Conservation (phyloP, 2,797 vertebrate species). For the Sebastes paucispinis region DNA sequence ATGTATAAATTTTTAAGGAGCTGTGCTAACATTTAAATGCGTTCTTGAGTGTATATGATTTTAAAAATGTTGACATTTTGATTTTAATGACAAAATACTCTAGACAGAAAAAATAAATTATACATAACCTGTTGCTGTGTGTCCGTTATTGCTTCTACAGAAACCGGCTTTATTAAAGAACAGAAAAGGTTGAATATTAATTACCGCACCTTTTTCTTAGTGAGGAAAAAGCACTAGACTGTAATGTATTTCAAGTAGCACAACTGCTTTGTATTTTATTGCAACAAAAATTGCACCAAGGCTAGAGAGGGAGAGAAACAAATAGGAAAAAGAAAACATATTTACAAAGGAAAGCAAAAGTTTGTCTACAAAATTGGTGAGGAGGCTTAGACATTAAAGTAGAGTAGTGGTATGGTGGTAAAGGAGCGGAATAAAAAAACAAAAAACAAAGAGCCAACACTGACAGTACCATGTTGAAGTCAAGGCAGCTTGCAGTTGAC, state of each 20-base stretch:
- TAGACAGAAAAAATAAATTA: slow-evolving; percentile 85
- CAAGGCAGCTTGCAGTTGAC: slow-evolving; percentile 83
- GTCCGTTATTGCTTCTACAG: neutral
- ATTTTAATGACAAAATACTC: slow-evolving; percentile 88
- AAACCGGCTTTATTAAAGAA: no score
- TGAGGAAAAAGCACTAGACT: slow-evolving; percentile 15
- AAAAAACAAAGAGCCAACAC: slow-evolving; percentile 44
- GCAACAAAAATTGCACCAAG: slow-evolving; percentile 83
- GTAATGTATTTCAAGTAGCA: slow-evolving; percentile 79
- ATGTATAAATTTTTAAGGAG: slow-evolving; percentile 96
- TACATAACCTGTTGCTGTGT: slow-evolving; percentile 72
- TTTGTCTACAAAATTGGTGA: slow-evolving; percentile 76
- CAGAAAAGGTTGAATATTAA: neutral
- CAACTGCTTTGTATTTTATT: slow-evolving; percentile 82
- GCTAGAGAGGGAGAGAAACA: slow-evolving; percentile 66
- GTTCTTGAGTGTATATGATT: slow-evolving; percentile 95
- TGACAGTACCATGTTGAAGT: slow-evolving; percentile 78
- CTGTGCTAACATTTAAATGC: slow-evolving; percentile 92
- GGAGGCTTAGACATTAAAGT: slow-evolving; percentile 63
- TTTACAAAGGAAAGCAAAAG: slow-evolving; percentile 78
- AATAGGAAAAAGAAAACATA: slow-evolving; percentile 58
- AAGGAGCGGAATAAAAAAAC: slow-evolving; percentile 8
- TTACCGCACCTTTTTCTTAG: neutral
- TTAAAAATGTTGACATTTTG: slow-evolving; percentile 95
- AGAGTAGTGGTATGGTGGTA: slow-evolving; percentile 81